phyloP scores from a whole-genome alignment of 2,888 invertebrate genomes.

The Plagodis pulveraria region DNA sequence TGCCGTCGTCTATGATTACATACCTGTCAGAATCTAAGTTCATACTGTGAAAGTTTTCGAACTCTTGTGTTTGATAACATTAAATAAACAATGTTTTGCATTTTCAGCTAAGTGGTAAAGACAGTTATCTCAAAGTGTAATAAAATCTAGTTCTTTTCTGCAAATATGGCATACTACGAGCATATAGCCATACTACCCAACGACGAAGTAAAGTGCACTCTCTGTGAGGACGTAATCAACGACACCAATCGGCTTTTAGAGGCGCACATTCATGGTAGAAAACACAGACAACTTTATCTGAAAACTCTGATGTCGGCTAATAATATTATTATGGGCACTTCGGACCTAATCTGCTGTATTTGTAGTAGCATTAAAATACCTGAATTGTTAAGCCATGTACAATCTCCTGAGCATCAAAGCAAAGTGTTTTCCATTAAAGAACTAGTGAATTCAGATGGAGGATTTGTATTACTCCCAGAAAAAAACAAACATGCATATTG shows the following conservation, averaged over 20 bases:
- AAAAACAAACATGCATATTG: conserved; percentile 40
- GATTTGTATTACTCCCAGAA: conserved; percentile 47
- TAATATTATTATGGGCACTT: conserved; percentile 38
- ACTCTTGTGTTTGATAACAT: too few species aligned
- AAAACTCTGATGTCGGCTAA: conserved; percentile 49
- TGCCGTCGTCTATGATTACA: too few species aligned
- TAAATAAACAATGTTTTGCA: too few species aligned
- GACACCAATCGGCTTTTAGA: conserved; percentile 43
- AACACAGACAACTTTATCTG: conserved; percentile 44
- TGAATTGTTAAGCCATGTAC: conserved; percentile 41
- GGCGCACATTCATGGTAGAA: conserved; percentile 43
- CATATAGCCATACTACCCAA: conserved; percentile 46
- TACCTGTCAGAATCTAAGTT: too few species aligned
- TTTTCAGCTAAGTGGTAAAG: too few species aligned
- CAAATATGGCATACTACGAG: conserved; percentile 50
- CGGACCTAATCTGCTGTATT: conserved; percentile 41
- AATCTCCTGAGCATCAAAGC: conserved; percentile 40
- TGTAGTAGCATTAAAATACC: conserved; percentile 40
- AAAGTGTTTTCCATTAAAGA: conserved; percentile 37
- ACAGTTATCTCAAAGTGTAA: too few species aligned
- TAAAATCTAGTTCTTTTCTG: too few species aligned
- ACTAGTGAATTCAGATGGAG: conserved; percentile 49
- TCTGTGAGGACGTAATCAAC: conserved; percentile 47
- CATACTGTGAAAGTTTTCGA: too few species aligned
- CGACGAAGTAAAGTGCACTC: conserved; percentile 46